phyloP scores from a whole-genome alignment of 1,140 invertebrate genomes.

The Mercenaria mercenaria region DNA sequence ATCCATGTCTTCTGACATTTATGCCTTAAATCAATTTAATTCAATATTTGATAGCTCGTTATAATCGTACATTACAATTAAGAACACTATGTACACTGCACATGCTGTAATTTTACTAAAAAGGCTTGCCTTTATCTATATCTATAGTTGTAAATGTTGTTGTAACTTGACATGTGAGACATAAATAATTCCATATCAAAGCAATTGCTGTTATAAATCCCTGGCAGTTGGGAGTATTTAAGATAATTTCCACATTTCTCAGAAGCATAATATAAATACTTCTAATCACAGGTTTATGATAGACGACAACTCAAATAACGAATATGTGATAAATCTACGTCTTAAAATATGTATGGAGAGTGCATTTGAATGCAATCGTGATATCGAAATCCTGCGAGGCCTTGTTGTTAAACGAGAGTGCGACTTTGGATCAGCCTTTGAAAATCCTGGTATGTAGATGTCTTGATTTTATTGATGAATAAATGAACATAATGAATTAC shows the following conservation, averaged over 20 bases:
- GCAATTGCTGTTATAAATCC: no score
- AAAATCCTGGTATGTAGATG: background rate
- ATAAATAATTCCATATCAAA: no score
- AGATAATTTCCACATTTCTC: no score
- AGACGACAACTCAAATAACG: background rate
- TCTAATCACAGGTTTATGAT: constrained; percentile 18
- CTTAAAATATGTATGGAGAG: constrained; percentile 9
- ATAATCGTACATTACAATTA: no score
- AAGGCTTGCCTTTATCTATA: background rate
- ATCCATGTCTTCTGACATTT: background rate
- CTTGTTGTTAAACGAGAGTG: background rate
- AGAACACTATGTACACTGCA: background rate
- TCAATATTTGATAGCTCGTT: no score
- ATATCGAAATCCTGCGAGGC: background rate
- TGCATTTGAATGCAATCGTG: constrained; percentile 1
- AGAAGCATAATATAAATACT: no score
- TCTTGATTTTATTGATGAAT: no score
- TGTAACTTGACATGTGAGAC: background rate
- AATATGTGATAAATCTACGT: background rate
- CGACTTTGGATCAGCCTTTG: background rate
- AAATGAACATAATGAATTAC: no score
- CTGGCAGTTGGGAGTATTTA: no score
- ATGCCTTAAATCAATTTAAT: no score
- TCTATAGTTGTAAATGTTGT: background rate
- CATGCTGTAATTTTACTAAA: background rate